Base-by-base conservation (phyloP, 2,113 vertebrate species). In the Leucoraja erinaceus region DNA sequence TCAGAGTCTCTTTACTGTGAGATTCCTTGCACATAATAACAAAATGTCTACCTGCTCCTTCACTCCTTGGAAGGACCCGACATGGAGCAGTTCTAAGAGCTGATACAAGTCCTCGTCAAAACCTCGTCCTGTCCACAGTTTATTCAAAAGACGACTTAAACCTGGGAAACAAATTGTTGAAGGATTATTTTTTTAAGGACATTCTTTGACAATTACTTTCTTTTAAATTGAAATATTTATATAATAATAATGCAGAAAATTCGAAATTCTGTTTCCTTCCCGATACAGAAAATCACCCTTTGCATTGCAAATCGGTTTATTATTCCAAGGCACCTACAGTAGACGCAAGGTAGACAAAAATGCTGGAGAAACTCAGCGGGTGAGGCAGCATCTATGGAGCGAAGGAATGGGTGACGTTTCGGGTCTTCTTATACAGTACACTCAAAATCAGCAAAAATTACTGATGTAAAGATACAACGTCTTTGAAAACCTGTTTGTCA, bases 111-210 rank as follows among this genome's bases (percentile, higher is more conserved):
- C 96, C 72, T 94, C 94, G 93, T 97, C 97, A 93, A 99, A 98
- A 93, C 98, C 98, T 95, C 96, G 97, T 93, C 98, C 97, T 93
- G 93, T 95, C 97, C 98, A 98, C 93, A 98, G 97, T 93, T 98
- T 97, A 93, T 93, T 95, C 94, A 98, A 94, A 81, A 99, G 96
- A 93, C 93, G 94, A 94, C 96, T 96, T 93, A 99, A 95, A 93
- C 97, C 98, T 99, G 94, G 3, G 22, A 84, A 54, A 74, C 14
- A 90, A 54, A 93, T 63, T 56, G 22, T 4, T 33, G 31, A 91
- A 8, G 38, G 22, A 31, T 88, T 63, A 88, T 5, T 88, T 88
- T 18, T 88, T 88, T 18, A 31, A 11, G 18, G 5, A 31, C 28
- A 63, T 88, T 61, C 54, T 25, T 63, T 47, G 38, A 84, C 16